A percentile compares a stretch with the other conserved stretches of the same genome.
phyloP scores from a whole-genome alignment of 2,113 vertebrate species.

The Anser brachyrhynchus region DNA sequence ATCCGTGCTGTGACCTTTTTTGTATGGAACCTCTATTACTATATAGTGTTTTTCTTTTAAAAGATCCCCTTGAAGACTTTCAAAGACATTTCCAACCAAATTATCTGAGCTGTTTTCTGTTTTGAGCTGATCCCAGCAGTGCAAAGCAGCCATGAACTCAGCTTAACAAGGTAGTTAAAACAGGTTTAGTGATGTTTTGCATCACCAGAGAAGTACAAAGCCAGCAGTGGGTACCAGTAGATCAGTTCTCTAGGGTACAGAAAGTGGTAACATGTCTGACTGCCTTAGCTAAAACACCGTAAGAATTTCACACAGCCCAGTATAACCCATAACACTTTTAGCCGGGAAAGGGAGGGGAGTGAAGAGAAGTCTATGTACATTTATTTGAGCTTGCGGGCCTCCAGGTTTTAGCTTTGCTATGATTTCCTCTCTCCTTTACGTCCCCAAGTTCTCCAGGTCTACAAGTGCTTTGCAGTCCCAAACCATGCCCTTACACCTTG shows the following conservation, averaged over 20 bases:
- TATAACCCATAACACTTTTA: not conserved
- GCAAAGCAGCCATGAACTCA: not conserved
- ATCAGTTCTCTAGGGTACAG: not conserved
- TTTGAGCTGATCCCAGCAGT: not conserved
- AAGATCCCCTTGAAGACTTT: not conserved
- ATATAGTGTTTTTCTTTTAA: not conserved
- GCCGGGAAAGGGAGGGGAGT: not conserved
- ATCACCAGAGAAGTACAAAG: not conserved
- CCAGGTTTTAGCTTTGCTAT: not conserved
- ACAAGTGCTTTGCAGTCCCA: not conserved
- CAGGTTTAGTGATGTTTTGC: not conserved
- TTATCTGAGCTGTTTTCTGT: not conserved
- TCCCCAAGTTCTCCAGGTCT: not conserved
- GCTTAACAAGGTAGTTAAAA: not conserved
- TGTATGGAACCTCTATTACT: not conserved
- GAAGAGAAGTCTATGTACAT: not conserved
- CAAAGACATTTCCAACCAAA: not conserved
- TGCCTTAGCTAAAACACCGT: not conserved
- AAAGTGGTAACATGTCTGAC: not conserved
- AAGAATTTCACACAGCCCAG: not conserved
- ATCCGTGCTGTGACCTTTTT: not conserved
- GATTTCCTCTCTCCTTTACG: not conserved
- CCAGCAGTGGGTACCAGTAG: not conserved
- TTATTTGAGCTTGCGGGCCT: not conserved
- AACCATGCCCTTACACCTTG: slow-evolving; percentile 71